Conservation (phyloP, 2,113 vertebrate genomes). For the Tringa solitaria region DNA sequence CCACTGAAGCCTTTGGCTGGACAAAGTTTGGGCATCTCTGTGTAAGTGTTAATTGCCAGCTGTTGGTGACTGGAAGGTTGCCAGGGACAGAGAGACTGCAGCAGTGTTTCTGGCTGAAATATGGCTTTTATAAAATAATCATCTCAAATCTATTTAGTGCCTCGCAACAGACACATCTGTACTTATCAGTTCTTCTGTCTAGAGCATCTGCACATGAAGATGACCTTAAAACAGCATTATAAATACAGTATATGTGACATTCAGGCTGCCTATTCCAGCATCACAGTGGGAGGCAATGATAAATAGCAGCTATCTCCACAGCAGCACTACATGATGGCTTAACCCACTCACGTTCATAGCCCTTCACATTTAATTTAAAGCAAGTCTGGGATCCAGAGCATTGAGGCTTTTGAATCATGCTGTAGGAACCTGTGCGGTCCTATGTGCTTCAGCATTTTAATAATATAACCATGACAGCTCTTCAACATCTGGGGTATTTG, state of each 20-base stretch:
- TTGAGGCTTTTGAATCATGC: neutral
- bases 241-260: slow-evolving; percentile 24
- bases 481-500: neutral
- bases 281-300: slow-evolving; percentile 1
- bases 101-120: neutral
- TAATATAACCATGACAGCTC: neutral
- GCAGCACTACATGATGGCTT: neutral
- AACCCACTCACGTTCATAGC: neutral
- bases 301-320: slow-evolving; percentile 37
- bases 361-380: slow-evolving; percentile 18
- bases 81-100: slow-evolving; percentile 18
- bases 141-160: slow-evolving; percentile 4
- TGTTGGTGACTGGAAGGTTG: slow-evolving; percentile 43
- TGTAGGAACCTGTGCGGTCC: neutral
- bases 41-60: slow-evolving; percentile 65
- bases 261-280: slow-evolving; percentile 13
- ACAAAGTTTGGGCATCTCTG: slow-evolving; percentile 42
- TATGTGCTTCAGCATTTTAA: neutral
- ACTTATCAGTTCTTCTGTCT: neutral
- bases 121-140: neutral
- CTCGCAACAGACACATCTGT: neutral
- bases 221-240: slow-evolving; percentile 47
- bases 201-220: neutral
- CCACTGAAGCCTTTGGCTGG: neutral
- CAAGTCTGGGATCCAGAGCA: neutral